These are phyloP conservation scores for Hemicordylus capensis DNA, from an alignment of 2,113 vertebrate species.

Conservation along the genomic window DNA sequence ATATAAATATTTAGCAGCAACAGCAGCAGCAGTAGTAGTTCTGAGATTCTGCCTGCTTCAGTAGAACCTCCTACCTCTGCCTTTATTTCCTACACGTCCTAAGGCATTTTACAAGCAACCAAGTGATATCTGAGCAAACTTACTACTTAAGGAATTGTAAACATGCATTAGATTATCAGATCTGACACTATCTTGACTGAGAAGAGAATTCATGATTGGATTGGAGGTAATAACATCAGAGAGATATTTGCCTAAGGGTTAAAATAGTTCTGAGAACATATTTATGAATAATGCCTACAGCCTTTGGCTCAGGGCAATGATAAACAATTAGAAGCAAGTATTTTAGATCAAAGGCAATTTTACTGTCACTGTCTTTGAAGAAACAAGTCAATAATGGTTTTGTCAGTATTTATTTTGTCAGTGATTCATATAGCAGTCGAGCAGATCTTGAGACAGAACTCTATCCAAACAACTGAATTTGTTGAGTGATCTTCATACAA, in stretches of 20 bases:
- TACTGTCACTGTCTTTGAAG: slow-evolving; percentile 28
- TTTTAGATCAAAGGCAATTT: slow-evolving; percentile 14
- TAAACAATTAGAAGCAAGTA: not conserved
- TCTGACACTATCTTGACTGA: not conserved
- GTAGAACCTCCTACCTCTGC: not conserved
- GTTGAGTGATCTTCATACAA: not conserved
- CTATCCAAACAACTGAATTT: slow-evolving; percentile 22
- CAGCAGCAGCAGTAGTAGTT: too few relatives aligned
- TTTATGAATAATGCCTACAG: slow-evolving; percentile 32
- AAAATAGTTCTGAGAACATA: slow-evolving; percentile 20
- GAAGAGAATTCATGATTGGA: not conserved
- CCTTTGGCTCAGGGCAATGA: not conserved
- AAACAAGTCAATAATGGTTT: slow-evolving; percentile 43
- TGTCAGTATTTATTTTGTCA: slow-evolving; percentile 16
- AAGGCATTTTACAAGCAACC: not conserved
- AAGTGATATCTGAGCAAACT: not conserved
- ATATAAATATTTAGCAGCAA: too few relatives aligned
- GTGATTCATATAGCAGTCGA: slow-evolving; percentile 31
- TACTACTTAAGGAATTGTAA: not conserved
- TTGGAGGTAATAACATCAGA: slow-evolving; percentile 30
- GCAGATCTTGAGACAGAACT: slow-evolving; percentile 20
- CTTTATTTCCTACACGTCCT: not conserved
- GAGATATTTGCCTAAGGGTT: slow-evolving; percentile 36
- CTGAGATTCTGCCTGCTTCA: not conserved
- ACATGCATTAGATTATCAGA: slow-evolving; percentile 21